Base-by-base conservation (phyloP, 2,888 invertebrate species). In the Mimas tiliae region DNA sequence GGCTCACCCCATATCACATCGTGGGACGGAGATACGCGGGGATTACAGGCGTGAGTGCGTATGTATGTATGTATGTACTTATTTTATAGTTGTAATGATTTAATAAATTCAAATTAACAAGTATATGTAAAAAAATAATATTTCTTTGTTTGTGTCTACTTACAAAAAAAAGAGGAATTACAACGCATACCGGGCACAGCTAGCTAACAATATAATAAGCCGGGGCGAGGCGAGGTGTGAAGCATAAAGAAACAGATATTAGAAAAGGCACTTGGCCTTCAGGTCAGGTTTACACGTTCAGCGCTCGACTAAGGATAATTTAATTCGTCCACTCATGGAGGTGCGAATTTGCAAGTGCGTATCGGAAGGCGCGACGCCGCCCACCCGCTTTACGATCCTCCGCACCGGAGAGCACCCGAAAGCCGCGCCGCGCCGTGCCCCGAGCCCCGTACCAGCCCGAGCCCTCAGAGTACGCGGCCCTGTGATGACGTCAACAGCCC, bases 311-410 rank as follows among this genome's bases (percentile, higher is more conserved):
- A 81, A 85, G 83, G 82, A 88, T 90, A 91, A 90, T 89, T 88
- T 89, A 86, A 89, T 90, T 88, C 85, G 78, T 89, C 85, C 93
- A 93, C 92, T 93, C 90, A 92, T 91, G 84, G 86, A 89, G 90
- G 90, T 90, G 91, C 87, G 88, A 93, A 91, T 91, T 91, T 87
- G 89, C 87, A 89, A 92, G 91, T 91, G 91, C 91, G 92, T 93
- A 91, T 83, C 79, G 85, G 87, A 88, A 89, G 91, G 88, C 82
- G 87, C 87, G 86, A 81, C 86, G 76, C 74, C 73, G 68, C 69
- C 77, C 72, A 67, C 72, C 73, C 74, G 72, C 72, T 75, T 48
- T 16, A 16, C 42, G 12, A 19, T 12, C 12, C 19, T 38, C 19
- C 19, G 12, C 38, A 42, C 19, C 12, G 52, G 38, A 38, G 58